Evolutionary conservation across 2,113 vertebrate genomes (phyloP), one percentile per base, ranked within the genome.

Genomic region (Entomyzon cyanotis): DNA sequence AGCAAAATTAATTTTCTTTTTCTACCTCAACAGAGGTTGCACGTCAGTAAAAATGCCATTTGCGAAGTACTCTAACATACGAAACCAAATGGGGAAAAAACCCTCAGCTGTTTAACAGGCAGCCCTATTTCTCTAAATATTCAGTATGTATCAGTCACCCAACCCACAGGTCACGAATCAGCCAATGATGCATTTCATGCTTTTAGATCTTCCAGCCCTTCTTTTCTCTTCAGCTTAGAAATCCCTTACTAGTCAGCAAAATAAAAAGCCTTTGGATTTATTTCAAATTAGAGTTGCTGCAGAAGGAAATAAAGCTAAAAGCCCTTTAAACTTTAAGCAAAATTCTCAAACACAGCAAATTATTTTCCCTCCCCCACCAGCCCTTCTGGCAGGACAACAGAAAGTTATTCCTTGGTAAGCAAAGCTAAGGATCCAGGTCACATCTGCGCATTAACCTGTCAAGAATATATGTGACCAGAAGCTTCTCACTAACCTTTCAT

Each of bases 371-470:
- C 49, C 58, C 30, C 20, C 79, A 71, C 4, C 20, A 65, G 14
- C 15, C 11, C 46, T 56, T 55, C 58, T 85, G 46, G 25, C 56
- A 39, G 31, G 21, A 33, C 33, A 87, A 77, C 13, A 47, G 25
- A 28, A 94, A 81, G 33, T 65, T 78, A 76, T 17, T 77, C 79
- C 56, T 79, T 39, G 63, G 15, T 44, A 59, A 84, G 84, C 52
- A 92, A 69, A 91, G 63, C 71, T 62, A 55, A 70, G 49, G 50
- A 90, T 83, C 55, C 70, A 74, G 79, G 85, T 90, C 94, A 92
- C 55, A 94, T 70, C 68, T 91, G 30, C 35, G 52, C 85, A 88
- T 93, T 95, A 95, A 95, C 83, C 68, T 83, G 42, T 63, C 87
- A 88, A 33, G 50, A 94, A 93, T 74, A 85, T 85, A 87, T 28